A percentile compares a stretch with the other conserved stretches of the same genome.
These are phyloP conservation scores for Chloroclysta siterata DNA, from an alignment of 2,888 invertebrate species.

Conservation along the genomic window DNA sequence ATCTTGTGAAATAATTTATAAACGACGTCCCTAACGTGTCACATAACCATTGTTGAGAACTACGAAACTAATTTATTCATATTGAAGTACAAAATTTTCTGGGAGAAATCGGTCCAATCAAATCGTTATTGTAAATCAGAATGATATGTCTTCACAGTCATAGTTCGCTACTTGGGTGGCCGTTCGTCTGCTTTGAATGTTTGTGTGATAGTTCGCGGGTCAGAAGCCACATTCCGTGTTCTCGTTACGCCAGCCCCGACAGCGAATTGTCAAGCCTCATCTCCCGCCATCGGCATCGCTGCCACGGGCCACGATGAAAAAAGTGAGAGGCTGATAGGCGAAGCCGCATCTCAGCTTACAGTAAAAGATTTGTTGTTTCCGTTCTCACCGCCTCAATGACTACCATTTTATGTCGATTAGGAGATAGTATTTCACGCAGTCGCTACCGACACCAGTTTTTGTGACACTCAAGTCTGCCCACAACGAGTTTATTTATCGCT, in stretches of 20 bases:
- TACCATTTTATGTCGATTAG: constrained; percentile 83
- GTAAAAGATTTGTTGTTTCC: constrained; percentile 81
- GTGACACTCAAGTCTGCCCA: constrained; percentile 76
- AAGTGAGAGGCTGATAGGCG: constrained; percentile 72
- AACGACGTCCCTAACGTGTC: constrained; percentile 48
- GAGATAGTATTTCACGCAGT: constrained; percentile 82
- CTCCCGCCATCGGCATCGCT: constrained; percentile 43
- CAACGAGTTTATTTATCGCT: constrained; percentile 78
- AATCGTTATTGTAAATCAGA: constrained; percentile 69
- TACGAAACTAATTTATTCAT: constrained; percentile 48
- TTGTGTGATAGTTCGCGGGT: constrained; percentile 67
- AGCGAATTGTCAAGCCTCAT: constrained; percentile 70
- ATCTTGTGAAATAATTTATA: constrained; percentile 74
- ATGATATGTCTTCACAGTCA: constrained; percentile 52
- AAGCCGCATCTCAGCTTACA: constrained; percentile 71
- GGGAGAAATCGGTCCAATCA: constrained; percentile 68
- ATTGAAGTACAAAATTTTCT: constrained; percentile 58
- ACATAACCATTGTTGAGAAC: constrained; percentile 54
- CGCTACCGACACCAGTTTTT: constrained; percentile 82
- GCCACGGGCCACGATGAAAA: constrained; percentile 62
- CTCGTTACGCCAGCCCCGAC: constrained; percentile 62
- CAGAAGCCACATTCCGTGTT: constrained; percentile 69
- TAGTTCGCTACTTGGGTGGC: constrained; percentile 70
- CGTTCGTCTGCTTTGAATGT: constrained; percentile 65
- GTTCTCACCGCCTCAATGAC: constrained; percentile 81